Percentiles rank a stretch among this genome's conserved stretches.
These are phyloP conservation scores for Agonum fuliginosum DNA, from an alignment of 2,888 invertebrate genomes.

Conservation along the genomic window DNA sequence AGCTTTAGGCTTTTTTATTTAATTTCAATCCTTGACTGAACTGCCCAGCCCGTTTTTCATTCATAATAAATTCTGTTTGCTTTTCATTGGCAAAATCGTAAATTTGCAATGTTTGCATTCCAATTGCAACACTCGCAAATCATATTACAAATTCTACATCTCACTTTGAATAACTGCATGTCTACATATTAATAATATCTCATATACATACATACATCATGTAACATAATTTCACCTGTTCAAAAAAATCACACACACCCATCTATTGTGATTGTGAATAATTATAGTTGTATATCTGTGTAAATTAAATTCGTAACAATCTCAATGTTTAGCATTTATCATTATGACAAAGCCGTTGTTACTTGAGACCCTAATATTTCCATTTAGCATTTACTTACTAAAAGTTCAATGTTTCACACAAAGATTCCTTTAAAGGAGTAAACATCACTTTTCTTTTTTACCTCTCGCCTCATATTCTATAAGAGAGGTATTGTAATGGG, in stretches of 20 bases:
- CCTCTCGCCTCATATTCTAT: too few species aligned
- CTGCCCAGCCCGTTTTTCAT: too few species aligned
- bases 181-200: slow-evolving; percentile 30
- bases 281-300: slow-evolving; percentile 45
- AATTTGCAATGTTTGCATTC: background rate
- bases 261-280: slow-evolving; percentile 52
- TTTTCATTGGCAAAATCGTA: background rate
- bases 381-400: background rate
- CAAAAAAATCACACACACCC: slow-evolving; percentile 39
- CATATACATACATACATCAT: slow-evolving; percentile 16
- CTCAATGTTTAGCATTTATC: slow-evolving; percentile 36
- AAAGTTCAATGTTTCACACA: background rate
- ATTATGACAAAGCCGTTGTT: slow-evolving; percentile 22
- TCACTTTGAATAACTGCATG: slow-evolving; percentile 28
- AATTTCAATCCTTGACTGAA: too few species aligned
- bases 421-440: background rate
- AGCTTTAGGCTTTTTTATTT: too few species aligned
- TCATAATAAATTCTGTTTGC: background rate
- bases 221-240: slow-evolving; percentile 35
- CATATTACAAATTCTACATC: slow-evolving; percentile 29
- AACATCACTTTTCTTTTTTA: background rate
- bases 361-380: background rate
- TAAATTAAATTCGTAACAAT: slow-evolving; percentile 23
- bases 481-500: too few species aligned
- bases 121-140: slow-evolving; percentile 14